phyloP scores from a whole-genome alignment of 2,113 vertebrate species.

The Oceanites oceanicus region DNA sequence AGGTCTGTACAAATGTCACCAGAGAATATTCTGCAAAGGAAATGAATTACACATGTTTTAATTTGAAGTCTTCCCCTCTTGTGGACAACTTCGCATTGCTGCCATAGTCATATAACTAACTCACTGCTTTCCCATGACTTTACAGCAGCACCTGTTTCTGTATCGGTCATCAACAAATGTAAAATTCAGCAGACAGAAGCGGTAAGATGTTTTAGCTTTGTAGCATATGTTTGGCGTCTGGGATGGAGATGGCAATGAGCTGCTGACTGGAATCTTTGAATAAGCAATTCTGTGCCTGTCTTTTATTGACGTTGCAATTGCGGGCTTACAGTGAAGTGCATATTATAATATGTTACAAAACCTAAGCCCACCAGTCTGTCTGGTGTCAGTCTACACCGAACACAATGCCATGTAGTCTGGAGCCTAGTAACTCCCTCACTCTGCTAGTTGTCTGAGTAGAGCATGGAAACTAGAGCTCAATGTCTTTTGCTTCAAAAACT shows the following conservation, averaged over 20 bases:
- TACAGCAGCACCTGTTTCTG: not conserved
- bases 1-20: not conserved
- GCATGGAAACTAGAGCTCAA: not conserved
- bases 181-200: not conserved
- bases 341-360: not conserved
- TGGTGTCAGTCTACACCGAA: not conserved
- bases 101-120: not conserved
- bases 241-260: not conserved
- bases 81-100: not conserved
- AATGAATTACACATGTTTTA: slow-evolving; percentile 39
- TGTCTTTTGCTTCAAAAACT: not conserved
- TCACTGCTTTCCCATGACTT: not conserved
- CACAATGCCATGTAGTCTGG: not conserved
- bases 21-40: not conserved
- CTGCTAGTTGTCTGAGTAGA: not conserved
- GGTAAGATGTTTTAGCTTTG: not conserved
- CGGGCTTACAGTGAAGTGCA: not conserved
- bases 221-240: not conserved
- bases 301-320: not conserved
- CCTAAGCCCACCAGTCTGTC: not conserved
- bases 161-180: not conserved
- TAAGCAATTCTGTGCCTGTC: not conserved
- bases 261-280: not conserved
- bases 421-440: not conserved
- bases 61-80: not conserved